Conservation (phyloP, 2,888 invertebrate genomes). For the Monochamus alternatus region DNA sequence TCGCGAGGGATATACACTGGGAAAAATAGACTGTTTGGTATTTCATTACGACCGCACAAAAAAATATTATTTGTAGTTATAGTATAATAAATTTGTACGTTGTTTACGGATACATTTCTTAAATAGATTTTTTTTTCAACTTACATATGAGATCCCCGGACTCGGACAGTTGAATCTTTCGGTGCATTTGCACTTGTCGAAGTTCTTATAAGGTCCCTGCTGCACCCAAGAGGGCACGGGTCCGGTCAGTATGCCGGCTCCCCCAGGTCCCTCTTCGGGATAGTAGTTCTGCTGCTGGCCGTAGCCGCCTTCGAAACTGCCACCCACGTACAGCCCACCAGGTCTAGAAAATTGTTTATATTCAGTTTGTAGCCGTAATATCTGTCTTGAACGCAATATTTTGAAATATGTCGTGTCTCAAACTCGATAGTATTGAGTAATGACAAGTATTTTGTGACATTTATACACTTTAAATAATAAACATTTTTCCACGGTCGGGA, state of each 20-base stretch:
- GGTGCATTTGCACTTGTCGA: constrained; percentile 73
- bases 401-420: no score
- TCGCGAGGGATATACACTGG: not conserved
- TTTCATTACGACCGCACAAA: no score
- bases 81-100: no score
- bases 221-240: constrained; percentile 70
- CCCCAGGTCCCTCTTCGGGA: constrained; percentile 42
- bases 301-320: constrained; percentile 56
- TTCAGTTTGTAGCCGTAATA: no score
- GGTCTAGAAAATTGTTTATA: constrained; percentile 50
- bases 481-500: no score
- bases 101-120: no score
- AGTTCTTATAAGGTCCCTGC: constrained; percentile 66
- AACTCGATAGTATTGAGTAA: no score
- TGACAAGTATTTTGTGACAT: no score
- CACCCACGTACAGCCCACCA: constrained; percentile 57
- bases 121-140: no score
- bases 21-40: constrained; percentile 2
- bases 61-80: no score
- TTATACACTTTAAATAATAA: no score
- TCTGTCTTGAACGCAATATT: no score
- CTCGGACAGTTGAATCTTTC: constrained; percentile 74
- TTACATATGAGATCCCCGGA: constrained; percentile 73
- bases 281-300: constrained; percentile 49
- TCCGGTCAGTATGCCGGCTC: constrained; percentile 64